Evolutionary conservation across 37 sponge, comb jelly and placozoan genomes (phyloP), one percentile per base, ranked within the genome.

Genomic region (Aplysina aerophoba): DNA sequence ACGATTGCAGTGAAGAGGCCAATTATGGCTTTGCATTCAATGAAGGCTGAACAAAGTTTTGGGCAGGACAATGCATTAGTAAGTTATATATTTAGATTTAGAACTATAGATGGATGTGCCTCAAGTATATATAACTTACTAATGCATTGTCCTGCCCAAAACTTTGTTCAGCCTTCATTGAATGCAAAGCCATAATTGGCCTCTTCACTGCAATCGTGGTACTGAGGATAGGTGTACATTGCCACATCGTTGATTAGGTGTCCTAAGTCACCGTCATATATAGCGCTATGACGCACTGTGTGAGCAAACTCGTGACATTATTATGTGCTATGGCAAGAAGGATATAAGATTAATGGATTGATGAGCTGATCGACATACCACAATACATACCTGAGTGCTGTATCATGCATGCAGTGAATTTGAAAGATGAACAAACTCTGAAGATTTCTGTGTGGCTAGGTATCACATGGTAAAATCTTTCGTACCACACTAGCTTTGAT

Each of bases 251-350:
- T 16, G n/a, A 85, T 44, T 13, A 74, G 74, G 85, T 85, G 85
- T 1, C 22, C 59, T 33, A 58, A 12, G 24, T 12, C 59, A 28
- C 85, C 85, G 36, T 85, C 85, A n/a, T n/a, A n/a, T n/a, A 54
- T 72, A 60, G 41, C n/a, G n/a, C 38, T 35, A 28, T 85, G 85
- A 34, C 85, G n/a, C n/a, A 85, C 77, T 1, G 77, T 85, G 85
- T 85, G 85, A 59, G 63, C 85, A 4, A 85, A 39, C 63, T 85
- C 85, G 59, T 85, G 85, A n/a, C n/a, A n/a, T n/a, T n/a, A n/a
- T n/a, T n/a, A n/a, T n/a, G n/a, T n/a, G n/a, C n/a, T n/a, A n/a
- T n/a, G n/a, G n/a, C n/a, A n/a, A n/a, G n/a, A n/a, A n/a, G n/a
- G n/a, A n/a, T n/a, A n/a, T n/a, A n/a, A n/a, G n/a, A n/a, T n/a